phyloP scores from a whole-genome alignment of 2,888 invertebrate genomes.

The Rhagium mordax region DNA sequence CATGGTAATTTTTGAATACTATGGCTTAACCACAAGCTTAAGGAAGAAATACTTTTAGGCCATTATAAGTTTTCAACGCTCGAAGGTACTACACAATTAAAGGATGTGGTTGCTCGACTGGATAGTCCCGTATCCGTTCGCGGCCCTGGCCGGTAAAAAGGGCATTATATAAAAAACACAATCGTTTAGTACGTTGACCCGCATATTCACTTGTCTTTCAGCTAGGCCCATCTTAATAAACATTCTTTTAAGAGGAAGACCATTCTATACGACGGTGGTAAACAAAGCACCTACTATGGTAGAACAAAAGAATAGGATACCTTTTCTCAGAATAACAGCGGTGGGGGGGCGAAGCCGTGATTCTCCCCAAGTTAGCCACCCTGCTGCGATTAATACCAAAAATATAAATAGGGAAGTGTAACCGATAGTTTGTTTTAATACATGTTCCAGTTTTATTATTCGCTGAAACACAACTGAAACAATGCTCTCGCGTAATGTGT shows the following conservation, averaged over 20 bases:
- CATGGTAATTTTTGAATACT: slow-evolving; percentile 28
- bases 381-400: neutral
- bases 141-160: slow-evolving; percentile 47
- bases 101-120: slow-evolving; percentile 42
- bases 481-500: too few relatives aligned
- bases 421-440: too few relatives aligned
- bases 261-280: slow-evolving; percentile 1
- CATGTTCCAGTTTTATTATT: too few relatives aligned
- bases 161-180: slow-evolving; percentile 51
- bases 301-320: slow-evolving; percentile 5
- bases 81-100: slow-evolving; percentile 33
- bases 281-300: slow-evolving; percentile 2
- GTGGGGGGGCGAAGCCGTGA: neutral
- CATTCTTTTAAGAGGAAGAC: slow-evolving; percentile 12
- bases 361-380: neutral
- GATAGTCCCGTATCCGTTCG: slow-evolving; percentile 52
- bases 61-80: slow-evolving; percentile 40
- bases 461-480: too few relatives aligned
- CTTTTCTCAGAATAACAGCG: neutral
- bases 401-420: too few relatives aligned
- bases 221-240: slow-evolving; percentile 11
- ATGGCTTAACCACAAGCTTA: slow-evolving; percentile 37
- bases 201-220: slow-evolving; percentile 48
- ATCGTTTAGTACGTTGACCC: slow-evolving; percentile 53
- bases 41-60: slow-evolving; percentile 40